phyloP scores from a whole-genome alignment of 92 coral and sea anemone genomes.

The Actinernus sp. region DNA sequence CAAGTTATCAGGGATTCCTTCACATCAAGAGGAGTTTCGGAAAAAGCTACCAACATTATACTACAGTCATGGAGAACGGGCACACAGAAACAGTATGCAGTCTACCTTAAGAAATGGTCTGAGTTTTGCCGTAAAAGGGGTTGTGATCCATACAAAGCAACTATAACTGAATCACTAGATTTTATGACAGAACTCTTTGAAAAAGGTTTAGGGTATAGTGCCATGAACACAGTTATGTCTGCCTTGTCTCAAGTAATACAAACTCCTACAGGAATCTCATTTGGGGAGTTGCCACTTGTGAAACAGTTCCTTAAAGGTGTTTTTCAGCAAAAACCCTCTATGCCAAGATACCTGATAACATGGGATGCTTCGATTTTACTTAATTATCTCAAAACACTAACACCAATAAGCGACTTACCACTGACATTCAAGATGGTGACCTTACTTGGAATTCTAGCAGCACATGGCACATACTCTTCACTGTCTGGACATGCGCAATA shows the following conservation, averaged over 20 bases:
- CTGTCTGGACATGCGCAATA: conserved; percentile 34
- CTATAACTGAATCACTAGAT: conserved; percentile 45
- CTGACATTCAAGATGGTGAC: conserved; percentile 45
- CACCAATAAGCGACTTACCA: conserved; percentile 17
- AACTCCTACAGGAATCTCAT: conserved; percentile 36
- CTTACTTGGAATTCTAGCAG: conserved; percentile 11
- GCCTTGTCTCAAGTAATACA: conserved; percentile 52
- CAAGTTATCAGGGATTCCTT: conserved; percentile 59
- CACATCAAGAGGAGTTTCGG: conserved; percentile 49
- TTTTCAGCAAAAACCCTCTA: conserved; percentile 51
- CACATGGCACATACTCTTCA: conserved; percentile 48
- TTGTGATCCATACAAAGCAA: conserved; percentile 34
- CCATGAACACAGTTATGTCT: conserved; percentile 55
- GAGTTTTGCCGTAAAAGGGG: conserved; percentile 15
- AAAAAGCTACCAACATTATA: conserved; percentile 39
- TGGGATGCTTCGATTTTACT: conserved; percentile 36
- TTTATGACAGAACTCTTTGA: conserved; percentile 39
- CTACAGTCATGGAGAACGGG: conserved; percentile 39
- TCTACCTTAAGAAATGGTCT: conserved; percentile 31
- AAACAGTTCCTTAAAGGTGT: conserved; percentile 47
- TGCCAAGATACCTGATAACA: conserved; percentile 46
- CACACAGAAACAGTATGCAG: conserved; percentile 35
- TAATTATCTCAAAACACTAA: conserved; percentile 10
- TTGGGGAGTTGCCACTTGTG: conserved; percentile 35
- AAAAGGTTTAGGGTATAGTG: conserved; percentile 51